Percentiles rank a stretch among this genome's conserved stretches.
phyloP scores from a whole-genome alignment of 2,888 invertebrate genomes.

The Oxyteleia sp. region DNA sequence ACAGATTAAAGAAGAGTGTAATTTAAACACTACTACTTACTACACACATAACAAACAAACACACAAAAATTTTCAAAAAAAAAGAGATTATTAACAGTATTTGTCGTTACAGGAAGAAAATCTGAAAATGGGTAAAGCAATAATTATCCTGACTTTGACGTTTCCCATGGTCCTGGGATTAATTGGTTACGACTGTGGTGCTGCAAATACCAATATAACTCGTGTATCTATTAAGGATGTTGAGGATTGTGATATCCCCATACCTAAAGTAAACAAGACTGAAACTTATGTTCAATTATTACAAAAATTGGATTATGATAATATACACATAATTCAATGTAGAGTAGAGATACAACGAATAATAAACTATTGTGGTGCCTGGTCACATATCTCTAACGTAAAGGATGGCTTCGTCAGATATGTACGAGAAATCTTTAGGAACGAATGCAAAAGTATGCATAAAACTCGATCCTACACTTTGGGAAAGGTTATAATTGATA shows the following conservation, averaged over 20 bases:
- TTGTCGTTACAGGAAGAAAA: too few relatives aligned
- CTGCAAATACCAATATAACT: background rate
- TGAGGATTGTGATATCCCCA: background rate
- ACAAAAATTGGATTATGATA: background rate
- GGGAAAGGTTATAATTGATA: background rate
- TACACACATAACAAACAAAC: too few relatives aligned
- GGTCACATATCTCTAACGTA: conserved; percentile 47
- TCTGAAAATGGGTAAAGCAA: too few relatives aligned
- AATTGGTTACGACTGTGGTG: background rate
- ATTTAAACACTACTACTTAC: too few relatives aligned
- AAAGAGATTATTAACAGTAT: too few relatives aligned
- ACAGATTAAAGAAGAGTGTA: conserved; percentile 1
- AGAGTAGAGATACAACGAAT: background rate
- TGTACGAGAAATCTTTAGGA: conserved; percentile 9
- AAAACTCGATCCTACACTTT: background rate
- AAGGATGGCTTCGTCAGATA: conserved; percentile 51
- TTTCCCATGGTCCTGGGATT: too few relatives aligned
- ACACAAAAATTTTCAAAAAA: too few relatives aligned
- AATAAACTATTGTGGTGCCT: conserved; percentile 52
- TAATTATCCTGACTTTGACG: too few relatives aligned
- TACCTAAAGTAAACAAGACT: background rate
- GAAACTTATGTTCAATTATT: background rate
- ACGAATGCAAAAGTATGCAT: background rate
- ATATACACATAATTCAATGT: background rate
- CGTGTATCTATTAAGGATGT: background rate